phyloP scores from a whole-genome alignment of 2,113 vertebrate genomes.

The Mobula birostris region DNA sequence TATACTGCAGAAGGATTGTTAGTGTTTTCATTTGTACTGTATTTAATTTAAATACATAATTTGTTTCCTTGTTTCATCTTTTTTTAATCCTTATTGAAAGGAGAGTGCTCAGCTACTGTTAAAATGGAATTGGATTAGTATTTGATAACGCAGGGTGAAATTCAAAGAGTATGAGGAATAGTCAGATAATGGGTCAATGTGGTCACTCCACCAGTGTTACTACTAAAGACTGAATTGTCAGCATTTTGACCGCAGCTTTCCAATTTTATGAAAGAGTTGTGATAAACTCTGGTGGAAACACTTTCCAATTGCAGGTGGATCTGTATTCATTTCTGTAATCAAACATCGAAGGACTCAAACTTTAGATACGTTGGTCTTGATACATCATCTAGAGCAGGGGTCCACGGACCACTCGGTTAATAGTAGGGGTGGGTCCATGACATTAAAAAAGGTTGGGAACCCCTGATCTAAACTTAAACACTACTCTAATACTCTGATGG shows the following conservation, averaged over 20 bases:
- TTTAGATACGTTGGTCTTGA: not conserved
- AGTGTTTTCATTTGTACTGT: no score
- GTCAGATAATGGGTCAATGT: not conserved
- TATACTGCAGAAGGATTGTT: no score
- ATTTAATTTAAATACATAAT: no score
- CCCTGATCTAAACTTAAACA: no score
- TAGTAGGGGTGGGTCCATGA: no score
- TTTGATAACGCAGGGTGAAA: not conserved
- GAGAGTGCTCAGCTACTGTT: not conserved
- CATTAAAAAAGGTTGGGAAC: no score
- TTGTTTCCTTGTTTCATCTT: no score
- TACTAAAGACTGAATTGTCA: not conserved
- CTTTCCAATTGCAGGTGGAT: not conserved
- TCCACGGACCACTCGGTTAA: no score
- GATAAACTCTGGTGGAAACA: not conserved
- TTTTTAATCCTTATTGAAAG: not conserved
- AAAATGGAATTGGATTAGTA: not conserved
- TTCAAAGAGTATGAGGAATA: not conserved
- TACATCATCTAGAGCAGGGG: no score
- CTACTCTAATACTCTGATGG: no score
- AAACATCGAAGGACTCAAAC: not conserved
- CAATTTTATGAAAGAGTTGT: not conserved
- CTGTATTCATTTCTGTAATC: not conserved
- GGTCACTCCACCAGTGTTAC: not conserved
- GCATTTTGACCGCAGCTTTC: not conserved